Conservation (phyloP, 1,140 invertebrate species). For the Hylaeus volcanicus region DNA sequence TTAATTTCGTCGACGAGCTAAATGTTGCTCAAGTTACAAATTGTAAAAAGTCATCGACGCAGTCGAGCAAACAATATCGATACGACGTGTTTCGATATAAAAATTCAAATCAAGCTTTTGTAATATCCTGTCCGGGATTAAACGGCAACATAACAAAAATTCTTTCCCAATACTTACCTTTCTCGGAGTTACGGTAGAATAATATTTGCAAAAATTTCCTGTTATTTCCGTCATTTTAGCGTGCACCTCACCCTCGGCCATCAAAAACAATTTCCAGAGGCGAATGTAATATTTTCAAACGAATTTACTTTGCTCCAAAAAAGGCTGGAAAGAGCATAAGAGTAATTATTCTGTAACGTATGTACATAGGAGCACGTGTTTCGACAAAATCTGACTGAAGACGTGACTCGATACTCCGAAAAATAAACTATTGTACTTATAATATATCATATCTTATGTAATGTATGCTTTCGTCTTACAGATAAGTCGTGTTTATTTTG, state of each 20-base stretch:
- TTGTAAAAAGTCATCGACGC: neutral
- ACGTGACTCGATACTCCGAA: no score
- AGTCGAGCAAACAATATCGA: slow-evolving; percentile 9
- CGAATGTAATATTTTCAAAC: neutral
- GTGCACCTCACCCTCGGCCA: neutral
- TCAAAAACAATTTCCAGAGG: neutral
- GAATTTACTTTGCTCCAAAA: neutral
- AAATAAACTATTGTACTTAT: no score
- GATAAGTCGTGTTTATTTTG: no score
- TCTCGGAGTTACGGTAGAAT: slow-evolving; percentile 16
- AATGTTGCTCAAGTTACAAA: no score
- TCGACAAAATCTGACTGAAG: no score
- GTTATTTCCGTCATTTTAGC: neutral
- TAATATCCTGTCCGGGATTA: slow-evolving; percentile 35
- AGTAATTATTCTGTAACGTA: no score
- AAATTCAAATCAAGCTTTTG: slow-evolving; percentile 30
- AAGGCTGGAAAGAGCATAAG: no score
- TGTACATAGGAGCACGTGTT: no score
- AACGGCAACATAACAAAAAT: slow-evolving; percentile 17
- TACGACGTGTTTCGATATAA: neutral
- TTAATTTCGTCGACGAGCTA: no score
- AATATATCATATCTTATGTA: no score
- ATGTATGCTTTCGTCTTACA: no score
- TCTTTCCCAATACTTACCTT: slow-evolving; percentile 22
- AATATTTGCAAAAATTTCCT: slow-evolving; percentile 32